phyloP scores from a whole-genome alignment of 2,888 invertebrate genomes.

The Hyalella azteca region DNA sequence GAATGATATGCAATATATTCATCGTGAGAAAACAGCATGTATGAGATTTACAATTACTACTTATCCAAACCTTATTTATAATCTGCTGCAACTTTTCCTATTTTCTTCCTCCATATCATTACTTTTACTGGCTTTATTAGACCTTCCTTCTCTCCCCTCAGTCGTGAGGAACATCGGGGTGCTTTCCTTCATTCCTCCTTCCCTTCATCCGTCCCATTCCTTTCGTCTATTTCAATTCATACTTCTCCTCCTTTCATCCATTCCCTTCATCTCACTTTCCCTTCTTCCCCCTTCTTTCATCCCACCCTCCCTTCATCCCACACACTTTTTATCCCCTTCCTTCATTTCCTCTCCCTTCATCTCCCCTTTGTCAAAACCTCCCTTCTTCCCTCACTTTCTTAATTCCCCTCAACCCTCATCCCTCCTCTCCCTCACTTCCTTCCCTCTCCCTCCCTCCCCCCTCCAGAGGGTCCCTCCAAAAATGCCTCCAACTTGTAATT shows the following conservation, averaged over 20 bases:
- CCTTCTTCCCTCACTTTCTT: background rate
- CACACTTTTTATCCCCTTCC: too few species aligned
- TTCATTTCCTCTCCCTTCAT: background rate
- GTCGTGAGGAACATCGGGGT: too few species aligned
- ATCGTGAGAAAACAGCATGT: too few species aligned
- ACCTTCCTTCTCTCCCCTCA: too few species aligned
- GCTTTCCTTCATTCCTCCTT: background rate
- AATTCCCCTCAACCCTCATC: background rate
- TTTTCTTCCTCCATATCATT: too few species aligned
- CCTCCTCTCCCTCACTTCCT: background rate
- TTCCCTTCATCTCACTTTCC: background rate
- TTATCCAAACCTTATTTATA: too few species aligned
- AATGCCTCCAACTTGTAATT: slow-evolving; percentile 33
- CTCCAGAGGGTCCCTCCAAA: background rate
- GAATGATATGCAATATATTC: too few species aligned
- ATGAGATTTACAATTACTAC: too few species aligned
- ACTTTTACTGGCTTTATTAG: too few species aligned
- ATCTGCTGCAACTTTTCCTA: too few species aligned
- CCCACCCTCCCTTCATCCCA: background rate
- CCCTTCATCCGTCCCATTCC: background rate
- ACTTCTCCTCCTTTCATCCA: background rate
- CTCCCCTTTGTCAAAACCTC: background rate
- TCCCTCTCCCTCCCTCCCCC: background rate
- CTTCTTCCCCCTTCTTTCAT: background rate
- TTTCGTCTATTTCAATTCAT: background rate